These are phyloP conservation scores for Spilogale gracilis DNA, from an alignment of 2,113 vertebrate species.

Conservation along the genomic window DNA sequence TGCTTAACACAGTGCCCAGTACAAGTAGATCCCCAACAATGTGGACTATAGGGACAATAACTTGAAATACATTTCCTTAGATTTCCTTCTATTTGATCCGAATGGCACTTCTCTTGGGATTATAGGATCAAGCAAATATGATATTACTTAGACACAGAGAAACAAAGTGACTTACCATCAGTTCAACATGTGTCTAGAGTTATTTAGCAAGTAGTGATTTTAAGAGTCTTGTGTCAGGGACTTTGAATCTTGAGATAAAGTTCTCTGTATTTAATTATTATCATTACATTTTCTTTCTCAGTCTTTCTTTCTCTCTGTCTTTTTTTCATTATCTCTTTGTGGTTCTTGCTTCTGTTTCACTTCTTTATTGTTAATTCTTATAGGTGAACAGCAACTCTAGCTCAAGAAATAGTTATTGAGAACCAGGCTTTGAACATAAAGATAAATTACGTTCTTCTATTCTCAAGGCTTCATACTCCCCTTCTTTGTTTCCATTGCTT, in stretches of 20 bases:
- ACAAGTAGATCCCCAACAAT: neutral
- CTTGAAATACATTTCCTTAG: neutral
- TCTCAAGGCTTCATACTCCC: neutral
- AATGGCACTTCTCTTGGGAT: neutral
- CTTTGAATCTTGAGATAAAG: neutral
- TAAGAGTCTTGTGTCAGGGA: neutral
- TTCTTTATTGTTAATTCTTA: neutral
- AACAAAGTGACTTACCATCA: neutral
- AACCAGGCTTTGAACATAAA: neutral
- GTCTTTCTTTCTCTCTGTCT: neutral
- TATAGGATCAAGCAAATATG: neutral
- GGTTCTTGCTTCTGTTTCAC: neutral
- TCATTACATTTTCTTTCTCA: neutral
- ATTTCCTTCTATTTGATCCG: conserved; percentile 17
- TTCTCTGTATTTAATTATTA: neutral
- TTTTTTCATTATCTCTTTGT: neutral
- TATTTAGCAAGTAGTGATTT: neutral
- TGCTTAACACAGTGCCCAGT: neutral
- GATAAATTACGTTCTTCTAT: neutral
- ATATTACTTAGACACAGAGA: neutral
- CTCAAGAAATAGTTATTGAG: neutral
- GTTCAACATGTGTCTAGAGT: neutral
- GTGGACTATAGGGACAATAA: neutral
- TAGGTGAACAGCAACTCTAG: neutral
- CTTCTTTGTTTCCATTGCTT: neutral